Conservation (phyloP, 92 coral and sea anemone species). For the Plumapathes pennacea region DNA sequence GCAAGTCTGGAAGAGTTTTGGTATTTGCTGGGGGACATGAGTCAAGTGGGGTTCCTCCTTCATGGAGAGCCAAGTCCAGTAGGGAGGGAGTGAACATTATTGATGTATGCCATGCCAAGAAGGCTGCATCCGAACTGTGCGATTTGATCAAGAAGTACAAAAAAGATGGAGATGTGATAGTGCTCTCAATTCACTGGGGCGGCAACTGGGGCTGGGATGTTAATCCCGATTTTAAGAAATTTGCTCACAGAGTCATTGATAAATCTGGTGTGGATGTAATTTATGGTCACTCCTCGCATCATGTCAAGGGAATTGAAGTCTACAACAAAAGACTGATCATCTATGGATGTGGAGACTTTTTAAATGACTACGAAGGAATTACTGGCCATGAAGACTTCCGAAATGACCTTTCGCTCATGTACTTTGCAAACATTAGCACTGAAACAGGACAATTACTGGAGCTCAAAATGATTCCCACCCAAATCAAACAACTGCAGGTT, state of each 20-base stretch:
- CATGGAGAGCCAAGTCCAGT: conserved; percentile 55
- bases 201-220: conserved; percentile 90
- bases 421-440: conserved; percentile 63
- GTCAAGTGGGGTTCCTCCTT: conserved; percentile 80
- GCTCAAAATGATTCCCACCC: conserved; percentile 75
- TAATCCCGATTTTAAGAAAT: conserved; percentile 50
- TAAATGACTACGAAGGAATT: conserved; percentile 83
- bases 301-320: conserved; percentile 76
- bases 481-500: conserved; percentile 67
- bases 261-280: conserved; percentile 73
- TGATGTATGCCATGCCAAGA: conserved; percentile 46
- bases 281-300: conserved; percentile 89
- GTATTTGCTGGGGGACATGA: conserved; percentile 78
- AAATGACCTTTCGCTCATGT: conserved; percentile 77
- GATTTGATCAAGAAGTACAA: conserved; percentile 46
- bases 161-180: conserved; percentile 56
- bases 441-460: conserved; percentile 52
- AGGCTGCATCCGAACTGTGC: conserved; percentile 27
- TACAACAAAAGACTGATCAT: conserved; percentile 71
- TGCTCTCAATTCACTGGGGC: conserved; percentile 83
- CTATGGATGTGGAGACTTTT: conserved; percentile 87
- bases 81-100: conserved; percentile 70
- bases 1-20: conserved; percentile 51
- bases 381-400: conserved; percentile 64
- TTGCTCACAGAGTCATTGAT: conserved; percentile 80